Evolutionary conservation across 2,888 invertebrate genomes (phyloP).

Genomic region (Perithous albicinctus): DNA sequence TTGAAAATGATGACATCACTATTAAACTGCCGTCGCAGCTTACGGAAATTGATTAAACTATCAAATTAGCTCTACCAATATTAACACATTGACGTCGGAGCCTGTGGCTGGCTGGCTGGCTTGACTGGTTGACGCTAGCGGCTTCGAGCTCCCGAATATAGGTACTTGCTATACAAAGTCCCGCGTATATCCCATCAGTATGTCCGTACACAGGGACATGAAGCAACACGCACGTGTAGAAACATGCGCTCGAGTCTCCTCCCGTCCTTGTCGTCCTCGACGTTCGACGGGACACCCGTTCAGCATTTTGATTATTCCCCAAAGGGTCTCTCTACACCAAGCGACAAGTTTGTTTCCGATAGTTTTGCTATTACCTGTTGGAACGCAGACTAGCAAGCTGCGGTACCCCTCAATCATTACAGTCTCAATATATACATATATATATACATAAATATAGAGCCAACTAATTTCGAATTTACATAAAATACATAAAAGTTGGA

Average conservation of each 20-base stretch:
- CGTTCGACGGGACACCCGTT: constrained; percentile 67
- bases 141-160: constrained; percentile 55
- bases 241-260: constrained; percentile 33
- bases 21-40: constrained; percentile 84
- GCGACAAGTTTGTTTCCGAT: constrained; percentile 61
- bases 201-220: constrained; percentile 43
- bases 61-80: constrained; percentile 84
- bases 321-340: constrained; percentile 48
- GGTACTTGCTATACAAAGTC: constrained; percentile 35
- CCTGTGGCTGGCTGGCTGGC: constrained; percentile 63
- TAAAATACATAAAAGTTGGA: not conserved
- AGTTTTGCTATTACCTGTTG: constrained; percentile 59
- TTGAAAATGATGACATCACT: constrained; percentile 84
- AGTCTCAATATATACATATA: not conserved
- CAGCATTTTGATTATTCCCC: constrained; percentile 69
- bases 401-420: not conserved
- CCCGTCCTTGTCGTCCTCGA: constrained; percentile 40
- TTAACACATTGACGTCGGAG: constrained; percentile 78
- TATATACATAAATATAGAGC: too few species aligned
- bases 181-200: constrained; percentile 73
- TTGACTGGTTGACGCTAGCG: constrained; percentile 24
- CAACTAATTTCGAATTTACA: not conserved
- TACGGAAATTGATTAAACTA: constrained; percentile 85
- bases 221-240: not conserved
- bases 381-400: not conserved